Evolutionary conservation across 2,113 vertebrate species (phyloP).

Genomic region (Gorsachius goisagi): DNA sequence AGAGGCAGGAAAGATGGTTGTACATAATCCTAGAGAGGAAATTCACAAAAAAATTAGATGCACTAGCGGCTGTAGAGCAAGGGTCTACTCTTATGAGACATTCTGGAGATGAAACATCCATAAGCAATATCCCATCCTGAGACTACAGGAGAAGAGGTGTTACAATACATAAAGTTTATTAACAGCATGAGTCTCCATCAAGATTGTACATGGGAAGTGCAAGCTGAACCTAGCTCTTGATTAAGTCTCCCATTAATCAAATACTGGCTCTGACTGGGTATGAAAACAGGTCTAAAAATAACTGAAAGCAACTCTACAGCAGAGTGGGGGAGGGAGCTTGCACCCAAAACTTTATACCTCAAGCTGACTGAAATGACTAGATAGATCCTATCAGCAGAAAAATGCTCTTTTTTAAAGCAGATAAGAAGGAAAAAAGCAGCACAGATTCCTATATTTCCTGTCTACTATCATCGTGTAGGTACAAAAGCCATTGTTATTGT

Average conservation of each 20-base stretch:
- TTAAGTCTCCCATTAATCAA: background rate
- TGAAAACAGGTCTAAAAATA: background rate
- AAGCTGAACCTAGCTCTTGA: background rate
- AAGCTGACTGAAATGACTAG: background rate
- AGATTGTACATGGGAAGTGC: background rate
- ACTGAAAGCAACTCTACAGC: background rate
- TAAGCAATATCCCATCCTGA: background rate
- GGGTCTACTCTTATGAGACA: background rate
- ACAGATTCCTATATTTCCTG: background rate
- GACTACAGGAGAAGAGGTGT: background rate
- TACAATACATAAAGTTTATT: background rate
- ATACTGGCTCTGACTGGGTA: background rate
- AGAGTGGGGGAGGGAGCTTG: background rate
- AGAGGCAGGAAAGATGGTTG: background rate
- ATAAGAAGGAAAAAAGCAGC: background rate
- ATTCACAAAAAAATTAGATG: background rate
- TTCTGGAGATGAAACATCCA: background rate
- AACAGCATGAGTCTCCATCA: background rate
- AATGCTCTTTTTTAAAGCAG: rapidly evolving
- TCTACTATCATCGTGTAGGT: background rate
- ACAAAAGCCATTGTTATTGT: background rate
- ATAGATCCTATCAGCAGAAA: background rate
- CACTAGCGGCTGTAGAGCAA: background rate
- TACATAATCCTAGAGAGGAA: background rate
- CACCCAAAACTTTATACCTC: background rate